These are phyloP conservation scores for Ciconia stormi DNA, from an alignment of 2,113 vertebrate species.

Conservation along the genomic window DNA sequence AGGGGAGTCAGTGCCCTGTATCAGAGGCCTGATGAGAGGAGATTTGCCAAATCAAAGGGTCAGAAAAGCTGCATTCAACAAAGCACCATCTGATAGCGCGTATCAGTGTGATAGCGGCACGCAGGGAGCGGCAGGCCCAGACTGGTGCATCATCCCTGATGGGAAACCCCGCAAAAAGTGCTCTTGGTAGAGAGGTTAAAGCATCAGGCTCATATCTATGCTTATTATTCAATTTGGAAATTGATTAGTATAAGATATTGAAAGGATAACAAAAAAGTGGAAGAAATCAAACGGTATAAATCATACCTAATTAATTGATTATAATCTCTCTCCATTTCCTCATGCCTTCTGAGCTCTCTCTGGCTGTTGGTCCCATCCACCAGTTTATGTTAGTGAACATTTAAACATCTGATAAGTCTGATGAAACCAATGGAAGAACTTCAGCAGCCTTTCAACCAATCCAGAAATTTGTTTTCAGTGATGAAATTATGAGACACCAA, in stretches of 20 bases:
- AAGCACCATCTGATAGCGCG: not conserved
- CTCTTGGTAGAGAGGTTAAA: not conserved
- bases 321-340: not conserved
- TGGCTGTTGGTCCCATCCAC: not conserved
- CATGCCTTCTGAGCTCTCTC: not conserved
- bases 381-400: not conserved
- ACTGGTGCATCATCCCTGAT: not conserved
- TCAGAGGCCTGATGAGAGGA: not conserved
- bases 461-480: not conserved
- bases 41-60: not conserved
- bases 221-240: not conserved
- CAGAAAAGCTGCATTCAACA: not conserved
- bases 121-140: not conserved
- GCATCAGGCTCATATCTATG: not conserved
- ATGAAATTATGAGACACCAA: not conserved
- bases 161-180: not conserved
- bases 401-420: not conserved
- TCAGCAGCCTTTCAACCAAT: not conserved
- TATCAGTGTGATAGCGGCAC: not conserved
- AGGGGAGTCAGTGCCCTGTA: not conserved
- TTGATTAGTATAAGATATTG: not conserved
- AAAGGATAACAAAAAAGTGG: not conserved
- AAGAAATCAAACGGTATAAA: not conserved
- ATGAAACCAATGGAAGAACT: not conserved
- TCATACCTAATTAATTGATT: not conserved